Base-by-base conservation (phyloP, 2,797 vertebrate species). In the Halcyon smyrnensis region DNA sequence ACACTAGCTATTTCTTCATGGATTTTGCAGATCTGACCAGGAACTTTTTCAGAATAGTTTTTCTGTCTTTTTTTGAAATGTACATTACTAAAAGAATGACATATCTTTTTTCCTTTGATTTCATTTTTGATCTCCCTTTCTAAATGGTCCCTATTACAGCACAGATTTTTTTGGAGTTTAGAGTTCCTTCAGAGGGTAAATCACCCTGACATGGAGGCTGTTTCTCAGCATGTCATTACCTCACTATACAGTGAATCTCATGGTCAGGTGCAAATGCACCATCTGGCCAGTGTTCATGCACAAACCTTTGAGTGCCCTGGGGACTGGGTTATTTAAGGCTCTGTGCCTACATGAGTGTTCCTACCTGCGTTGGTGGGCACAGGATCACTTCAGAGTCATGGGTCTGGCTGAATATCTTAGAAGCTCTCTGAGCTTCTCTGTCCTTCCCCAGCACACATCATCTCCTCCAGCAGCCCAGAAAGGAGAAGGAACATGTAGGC, bases 401-500 rank as follows among this genome's bases (percentile, higher is more conserved):
- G 28, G 7, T 28, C 25, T 88, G 24, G n/a, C 30, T 54, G 17
- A 0, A 0, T 23, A 11, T 28, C 15, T 71, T 36, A 28, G 51
- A 23, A 48, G 32, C 17, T n/a, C 32, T 59, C 53, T 75, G 57
- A 24, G 4, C 37, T 37, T 37, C 37, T 37, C 11, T 37, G 37
- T 85, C 28, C 11, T 36, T 90, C 24, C 14, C 25, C 8, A 3
- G 37, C 43, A 69, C 0, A 0, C 34, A 70, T 7, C 34, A 57
- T 48, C 12, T 68, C 43, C 50, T 83, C 15, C 1, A 2, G 39
- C 50, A 60, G 11, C 7, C 30, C 27, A 41, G 50, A 87, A 60
- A 50, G 15, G 12, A 45, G 18, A 48, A 28, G 25, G 12, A 57
- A 3, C 0, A 0, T 27, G 27, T 28, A 41, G 51, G 12, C 43